Base-by-base conservation (phyloP, 2,888 invertebrate species). In the Theretra japonica region DNA sequence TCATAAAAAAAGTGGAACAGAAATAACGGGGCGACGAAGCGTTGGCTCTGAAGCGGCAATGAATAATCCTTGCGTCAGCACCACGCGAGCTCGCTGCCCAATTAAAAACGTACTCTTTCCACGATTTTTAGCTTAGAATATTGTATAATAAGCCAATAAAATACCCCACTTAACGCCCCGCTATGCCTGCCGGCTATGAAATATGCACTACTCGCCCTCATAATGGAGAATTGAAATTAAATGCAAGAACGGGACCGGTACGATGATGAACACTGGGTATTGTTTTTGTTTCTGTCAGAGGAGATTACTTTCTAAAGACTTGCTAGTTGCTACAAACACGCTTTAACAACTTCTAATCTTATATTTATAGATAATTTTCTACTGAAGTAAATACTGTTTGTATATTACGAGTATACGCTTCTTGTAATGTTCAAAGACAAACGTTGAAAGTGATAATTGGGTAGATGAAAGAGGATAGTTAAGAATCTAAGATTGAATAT, bases 91-190 rank as follows among this genome's bases (percentile, higher is more conserved):
- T 88, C 87, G 82, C 87, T 87, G 91, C 91, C 93, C 93, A 94
- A 94, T 94, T 94, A 94, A 94, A 94, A 94, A 91, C 92, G 90
- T 93, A 92, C 94, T 94, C 94, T 92, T 93, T 94, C 91, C 92
- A 91, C 92, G 89, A 94, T 92, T 94, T 94, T 94, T 92, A 94
- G 93, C 94, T 94, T 93, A 94, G 94, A 92, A 93, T 94, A 93
- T 94, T 93, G 94, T 92, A 94, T 94, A 94, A 94, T 94, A 94
- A 93, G 91, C 93, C 94, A 88, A 94, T 94, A 94, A 94, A 94
- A 92, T 93, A 94, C 92, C 92, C 91, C 93, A 91, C 94, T 94
- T 93, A 91, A 91, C 90, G 93, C 92, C 90, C 87, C 81, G 86
- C 83, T 84, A 88, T 88, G 85, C 41, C 89, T 86, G 87, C 83